These are phyloP conservation scores for Orthosia gothica DNA, from an alignment of 2,888 invertebrate species.

Conservation along the genomic window DNA sequence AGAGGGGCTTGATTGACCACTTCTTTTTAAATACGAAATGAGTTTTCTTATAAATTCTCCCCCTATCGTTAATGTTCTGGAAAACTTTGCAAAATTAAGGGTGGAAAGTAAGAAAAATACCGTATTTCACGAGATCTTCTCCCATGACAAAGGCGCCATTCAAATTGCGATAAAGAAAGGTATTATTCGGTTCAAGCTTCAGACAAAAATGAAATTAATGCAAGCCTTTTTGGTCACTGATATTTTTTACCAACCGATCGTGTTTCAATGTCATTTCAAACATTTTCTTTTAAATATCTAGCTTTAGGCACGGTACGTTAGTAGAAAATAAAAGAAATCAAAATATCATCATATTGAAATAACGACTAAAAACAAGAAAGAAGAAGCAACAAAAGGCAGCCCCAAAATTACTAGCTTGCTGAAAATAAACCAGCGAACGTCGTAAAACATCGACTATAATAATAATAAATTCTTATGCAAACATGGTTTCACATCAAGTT, in stretches of 20 bases:
- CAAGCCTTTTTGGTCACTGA: neutral
- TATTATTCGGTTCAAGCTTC: conserved; percentile 31
- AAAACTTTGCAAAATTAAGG: conserved; percentile 22
- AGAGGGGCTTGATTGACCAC: conserved; percentile 40
- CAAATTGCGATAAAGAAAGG: conserved; percentile 25
- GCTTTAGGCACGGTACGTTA: neutral
- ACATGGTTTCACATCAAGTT: neutral
- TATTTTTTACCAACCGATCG: conserved; percentile 4
- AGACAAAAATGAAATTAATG: conserved; percentile 33
- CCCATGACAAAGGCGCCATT: conserved; percentile 24
- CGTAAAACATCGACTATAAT: conserved; percentile 16
- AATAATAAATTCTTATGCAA: conserved; percentile 13
- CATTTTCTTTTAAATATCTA: neutral
- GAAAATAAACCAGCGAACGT: neutral
- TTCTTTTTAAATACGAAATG: conserved; percentile 41
- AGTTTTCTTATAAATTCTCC: conserved; percentile 33
- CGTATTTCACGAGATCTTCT: conserved; percentile 13
- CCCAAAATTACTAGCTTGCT: neutral
- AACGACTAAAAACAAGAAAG: neutral
- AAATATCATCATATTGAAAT: conserved; percentile 1
- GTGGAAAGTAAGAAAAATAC: conserved; percentile 17
- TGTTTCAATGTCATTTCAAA: neutral
- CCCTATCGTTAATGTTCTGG: conserved; percentile 36
- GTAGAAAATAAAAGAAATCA: conserved; percentile 4
- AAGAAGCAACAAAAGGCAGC: neutral